phyloP scores from a whole-genome alignment of 2,797 vertebrate species.

The Triplophysa bombifrons region DNA sequence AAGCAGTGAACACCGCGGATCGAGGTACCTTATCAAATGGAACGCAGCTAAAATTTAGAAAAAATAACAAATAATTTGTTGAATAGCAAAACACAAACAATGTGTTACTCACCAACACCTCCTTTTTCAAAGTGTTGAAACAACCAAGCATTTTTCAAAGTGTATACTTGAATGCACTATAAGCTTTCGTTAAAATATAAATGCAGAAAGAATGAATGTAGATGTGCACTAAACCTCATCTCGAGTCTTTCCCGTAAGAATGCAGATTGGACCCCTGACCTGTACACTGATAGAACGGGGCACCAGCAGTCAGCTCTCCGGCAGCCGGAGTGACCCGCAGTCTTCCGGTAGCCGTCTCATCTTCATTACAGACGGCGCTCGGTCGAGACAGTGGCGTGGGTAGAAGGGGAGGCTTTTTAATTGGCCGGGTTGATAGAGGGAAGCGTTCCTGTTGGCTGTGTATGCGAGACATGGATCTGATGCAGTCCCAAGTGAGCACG shows the following conservation, averaged over 20 bases:
- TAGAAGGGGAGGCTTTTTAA: slow-evolving; percentile 71
- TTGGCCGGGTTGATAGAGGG: slow-evolving; percentile 76
- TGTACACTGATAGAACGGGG: slow-evolving; percentile 11
- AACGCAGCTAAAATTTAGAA: too few relatives aligned
- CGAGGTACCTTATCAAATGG: too few relatives aligned
- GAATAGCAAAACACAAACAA: too few relatives aligned
- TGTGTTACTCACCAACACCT: too few relatives aligned
- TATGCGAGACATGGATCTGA: slow-evolving; percentile 61
- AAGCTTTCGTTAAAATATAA: not conserved
- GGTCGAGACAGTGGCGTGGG: slow-evolving; percentile 58
- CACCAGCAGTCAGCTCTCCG: not conserved
- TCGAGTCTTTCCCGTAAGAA: not conserved
- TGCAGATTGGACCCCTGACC: slow-evolving; percentile 23
- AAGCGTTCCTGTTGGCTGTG: slow-evolving; percentile 36
- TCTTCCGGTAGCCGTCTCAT: slow-evolving; percentile 50
- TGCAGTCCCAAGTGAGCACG: slow-evolving; percentile 74
- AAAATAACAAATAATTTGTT: too few relatives aligned
- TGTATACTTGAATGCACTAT: not conserved
- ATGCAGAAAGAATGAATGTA: not conserved
- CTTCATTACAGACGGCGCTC: slow-evolving; percentile 67
- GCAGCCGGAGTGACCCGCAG: slow-evolving; percentile 1
- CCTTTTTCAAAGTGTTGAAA: not conserved
- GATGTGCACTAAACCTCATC: not conserved
- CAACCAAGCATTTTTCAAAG: too few relatives aligned
- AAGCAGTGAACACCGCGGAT: too few relatives aligned